Conservation (phyloP, 2,797 vertebrate genomes). For the Smutsia gigantea region DNA sequence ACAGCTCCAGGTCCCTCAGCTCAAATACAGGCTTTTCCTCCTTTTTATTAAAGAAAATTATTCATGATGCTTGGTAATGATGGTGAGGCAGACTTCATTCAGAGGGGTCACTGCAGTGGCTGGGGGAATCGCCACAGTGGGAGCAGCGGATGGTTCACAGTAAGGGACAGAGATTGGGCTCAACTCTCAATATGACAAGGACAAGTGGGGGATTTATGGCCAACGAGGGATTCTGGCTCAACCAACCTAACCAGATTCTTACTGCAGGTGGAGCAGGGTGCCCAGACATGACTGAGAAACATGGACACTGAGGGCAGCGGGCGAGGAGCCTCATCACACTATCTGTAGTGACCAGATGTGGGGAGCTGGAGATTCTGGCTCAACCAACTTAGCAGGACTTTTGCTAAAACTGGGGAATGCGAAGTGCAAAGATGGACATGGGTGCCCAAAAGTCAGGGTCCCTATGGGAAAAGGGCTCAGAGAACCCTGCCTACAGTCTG, state of each 20-base stretch:
- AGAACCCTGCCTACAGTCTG: neutral
- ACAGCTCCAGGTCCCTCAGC: neutral
- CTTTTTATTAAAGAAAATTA: neutral
- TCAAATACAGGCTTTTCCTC: neutral
- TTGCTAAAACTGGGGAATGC: neutral
- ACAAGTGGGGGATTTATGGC: neutral
- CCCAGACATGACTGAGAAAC: neutral
- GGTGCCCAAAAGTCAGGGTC: neutral
- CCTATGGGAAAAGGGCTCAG: neutral
- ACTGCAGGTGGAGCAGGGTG: too few species aligned
- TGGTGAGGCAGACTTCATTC: neutral
- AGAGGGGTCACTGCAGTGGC: too few species aligned
- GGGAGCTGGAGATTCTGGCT: neutral
- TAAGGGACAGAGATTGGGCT: neutral
- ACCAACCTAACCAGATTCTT: neutral
- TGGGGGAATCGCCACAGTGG: accelerated
- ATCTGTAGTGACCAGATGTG: too few species aligned
- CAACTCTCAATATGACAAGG: neutral
- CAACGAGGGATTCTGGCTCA: neutral
- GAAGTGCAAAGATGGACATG: neutral
- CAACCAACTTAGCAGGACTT: neutral
- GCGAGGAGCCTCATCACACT: too few species aligned
- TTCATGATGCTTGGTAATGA: neutral
- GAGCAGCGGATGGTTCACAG: too few species aligned
- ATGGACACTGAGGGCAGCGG: too few species aligned